Evolutionary conservation across 2,888 invertebrate species (phyloP), one percentile per base, ranked within the genome.

Genomic region (Cheilosia vernalis): DNA sequence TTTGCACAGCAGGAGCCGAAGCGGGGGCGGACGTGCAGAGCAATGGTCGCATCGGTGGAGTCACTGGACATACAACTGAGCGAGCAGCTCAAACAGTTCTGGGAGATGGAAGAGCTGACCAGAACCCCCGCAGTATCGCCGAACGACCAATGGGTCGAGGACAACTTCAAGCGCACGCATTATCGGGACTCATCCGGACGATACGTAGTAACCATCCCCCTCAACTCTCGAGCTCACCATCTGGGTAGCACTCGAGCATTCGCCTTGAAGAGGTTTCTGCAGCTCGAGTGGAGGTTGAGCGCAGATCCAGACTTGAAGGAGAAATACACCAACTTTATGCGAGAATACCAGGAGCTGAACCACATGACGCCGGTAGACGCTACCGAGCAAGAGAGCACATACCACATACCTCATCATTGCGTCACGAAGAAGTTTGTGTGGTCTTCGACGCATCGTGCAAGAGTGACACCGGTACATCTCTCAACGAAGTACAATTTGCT

Each of bases 121-220:
- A 30, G 10, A n/a, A 1, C 27, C 7, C 0, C 13, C 1, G 3
- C 33, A 5, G 10, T 27, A 1, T 27, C 27, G 27, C 47, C 27
- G 3, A 55, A 77, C 10, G 61, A 77, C 13, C 17, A 77, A 55
- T 69, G 44, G 77, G 69, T 56, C 6, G 63, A 78, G 30, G 7
- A 61, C 2, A 61, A 69, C n/a, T 69, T 78, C 19, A 7, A 17
- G 24, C 27, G 19, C 13, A 69, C 60, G 3, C 24, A 67, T n/a
- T 49, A n/a, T 7, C 53, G 67, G 0, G 53, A 60, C 15, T 3
- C 42, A 21, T 33, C 77, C 4, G 77, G 77, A 2, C 40, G 76
- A 21, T n/a, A n/a, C n/a, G n/a, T n/a, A n/a, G n/a, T n/a, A n/a
- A n/a, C 58, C 10, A 61, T 67, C 3, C 67, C 60, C 3, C 33